phyloP scores from a whole-genome alignment of 2,797 vertebrate species.

The Lateolabrax maculatus region DNA sequence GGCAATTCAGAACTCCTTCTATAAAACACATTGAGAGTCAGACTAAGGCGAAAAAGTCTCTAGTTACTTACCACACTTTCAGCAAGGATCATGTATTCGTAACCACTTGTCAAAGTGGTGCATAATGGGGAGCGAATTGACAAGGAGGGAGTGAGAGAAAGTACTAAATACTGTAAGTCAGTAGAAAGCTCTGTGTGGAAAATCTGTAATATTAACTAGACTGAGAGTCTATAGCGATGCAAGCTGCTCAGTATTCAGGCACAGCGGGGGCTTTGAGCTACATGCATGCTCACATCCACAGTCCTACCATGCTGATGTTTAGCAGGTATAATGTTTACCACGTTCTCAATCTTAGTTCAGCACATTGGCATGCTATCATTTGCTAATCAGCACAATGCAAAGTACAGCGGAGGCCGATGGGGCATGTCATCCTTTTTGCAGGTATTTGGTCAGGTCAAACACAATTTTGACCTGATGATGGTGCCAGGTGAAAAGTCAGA shows the following conservation, averaged over 20 bases:
- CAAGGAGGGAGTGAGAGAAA: not conserved
- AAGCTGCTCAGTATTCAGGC: not conserved
- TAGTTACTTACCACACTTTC: not conserved
- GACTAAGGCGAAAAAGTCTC: not conserved
- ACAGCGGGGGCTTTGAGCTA: not conserved
- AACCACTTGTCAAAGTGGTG: not conserved
- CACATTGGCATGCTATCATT: not conserved
- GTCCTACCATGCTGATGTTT: not conserved
- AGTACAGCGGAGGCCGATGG: not conserved
- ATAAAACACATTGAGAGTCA: not conserved
- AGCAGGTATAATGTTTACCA: not conserved
- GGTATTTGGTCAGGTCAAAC: not conserved
- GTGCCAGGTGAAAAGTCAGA: too few relatives aligned
- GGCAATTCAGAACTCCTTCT: not conserved
- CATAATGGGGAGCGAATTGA: not conserved
- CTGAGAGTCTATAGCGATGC: not conserved
- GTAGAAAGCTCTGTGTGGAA: not conserved
- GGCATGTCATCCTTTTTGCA: not conserved
- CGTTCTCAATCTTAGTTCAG: not conserved
- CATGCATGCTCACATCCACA: not conserved
- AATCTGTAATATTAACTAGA: not conserved
- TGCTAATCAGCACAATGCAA: not conserved
- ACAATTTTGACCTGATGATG: too few relatives aligned
- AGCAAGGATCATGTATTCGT: not conserved
- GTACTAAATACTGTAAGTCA: not conserved